These are phyloP conservation scores for Ceraclea dissimilis DNA, from an alignment of 2,888 invertebrate species.

Conservation along the genomic window DNA sequence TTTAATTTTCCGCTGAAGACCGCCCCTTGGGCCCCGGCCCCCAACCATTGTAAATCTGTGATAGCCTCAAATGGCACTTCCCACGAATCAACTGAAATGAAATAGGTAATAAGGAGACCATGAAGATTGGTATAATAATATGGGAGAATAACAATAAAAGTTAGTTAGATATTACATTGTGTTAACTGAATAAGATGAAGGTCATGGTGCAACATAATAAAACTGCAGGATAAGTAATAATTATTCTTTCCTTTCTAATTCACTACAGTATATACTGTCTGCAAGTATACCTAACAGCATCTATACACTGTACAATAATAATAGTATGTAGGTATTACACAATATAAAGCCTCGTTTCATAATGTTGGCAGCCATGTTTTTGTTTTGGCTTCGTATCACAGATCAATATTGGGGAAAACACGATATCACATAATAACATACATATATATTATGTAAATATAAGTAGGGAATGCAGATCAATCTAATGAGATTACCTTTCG, in stretches of 20 bases:
- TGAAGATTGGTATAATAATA: conserved; percentile 27
- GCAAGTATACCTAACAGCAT: no score
- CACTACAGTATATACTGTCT: no score
- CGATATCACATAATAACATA: not conserved
- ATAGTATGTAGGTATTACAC: no score
- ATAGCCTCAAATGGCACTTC: conserved; percentile 91
- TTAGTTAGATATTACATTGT: not conserved
- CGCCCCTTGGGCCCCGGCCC: conserved; percentile 93
- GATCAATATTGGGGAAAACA: not conserved
- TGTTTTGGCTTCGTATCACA: not conserved
- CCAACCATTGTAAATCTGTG: conserved; percentile 80
- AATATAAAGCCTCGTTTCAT: not conserved
- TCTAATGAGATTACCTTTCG: conserved; percentile 45
- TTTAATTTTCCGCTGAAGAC: conserved; percentile 83
- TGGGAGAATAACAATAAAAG: not conserved
- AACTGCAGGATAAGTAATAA: no score
- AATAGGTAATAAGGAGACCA: conserved; percentile 26
- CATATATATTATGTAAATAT: not conserved
- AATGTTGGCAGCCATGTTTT: not conserved
- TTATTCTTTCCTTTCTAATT: no score
- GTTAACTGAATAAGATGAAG: not conserved
- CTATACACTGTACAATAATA: no score
- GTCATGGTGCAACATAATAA: not conserved
- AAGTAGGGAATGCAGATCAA: not conserved
- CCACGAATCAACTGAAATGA: conserved; percentile 76